These are phyloP conservation scores for Upupa epops DNA, from an alignment of 2,113 vertebrate species.

Conservation along the genomic window DNA sequence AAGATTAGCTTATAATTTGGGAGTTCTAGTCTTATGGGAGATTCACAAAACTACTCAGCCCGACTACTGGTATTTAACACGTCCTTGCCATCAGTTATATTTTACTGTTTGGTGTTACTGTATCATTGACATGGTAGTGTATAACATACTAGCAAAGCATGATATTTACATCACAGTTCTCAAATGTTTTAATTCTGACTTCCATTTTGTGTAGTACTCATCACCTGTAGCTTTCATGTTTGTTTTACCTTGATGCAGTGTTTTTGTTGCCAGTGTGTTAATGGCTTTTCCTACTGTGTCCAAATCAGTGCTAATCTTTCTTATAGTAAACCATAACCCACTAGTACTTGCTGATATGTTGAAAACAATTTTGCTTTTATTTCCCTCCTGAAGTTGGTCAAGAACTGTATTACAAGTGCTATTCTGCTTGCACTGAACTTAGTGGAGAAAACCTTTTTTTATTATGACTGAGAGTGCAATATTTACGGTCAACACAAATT, in stretches of 20 bases:
- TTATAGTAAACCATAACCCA: background rate
- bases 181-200: background rate
- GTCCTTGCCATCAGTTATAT: background rate
- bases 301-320: background rate
- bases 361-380: background rate
- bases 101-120: background rate
- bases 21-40: background rate
- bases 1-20: background rate
- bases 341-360: background rate
- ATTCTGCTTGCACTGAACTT: background rate
- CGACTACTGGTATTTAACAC: background rate
- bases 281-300: background rate
- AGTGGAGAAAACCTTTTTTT: background rate
- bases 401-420: background rate
- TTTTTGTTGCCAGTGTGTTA: background rate
- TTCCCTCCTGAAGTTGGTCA: background rate
- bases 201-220: background rate
- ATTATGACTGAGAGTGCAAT: background rate
- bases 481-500: background rate
- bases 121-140: background rate
- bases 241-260: background rate
- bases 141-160: background rate
- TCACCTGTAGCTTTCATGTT: background rate
- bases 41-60: background rate
- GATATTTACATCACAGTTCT: background rate